phyloP scores from a whole-genome alignment of 2,888 invertebrate species.

The Drosophila dives region DNA sequence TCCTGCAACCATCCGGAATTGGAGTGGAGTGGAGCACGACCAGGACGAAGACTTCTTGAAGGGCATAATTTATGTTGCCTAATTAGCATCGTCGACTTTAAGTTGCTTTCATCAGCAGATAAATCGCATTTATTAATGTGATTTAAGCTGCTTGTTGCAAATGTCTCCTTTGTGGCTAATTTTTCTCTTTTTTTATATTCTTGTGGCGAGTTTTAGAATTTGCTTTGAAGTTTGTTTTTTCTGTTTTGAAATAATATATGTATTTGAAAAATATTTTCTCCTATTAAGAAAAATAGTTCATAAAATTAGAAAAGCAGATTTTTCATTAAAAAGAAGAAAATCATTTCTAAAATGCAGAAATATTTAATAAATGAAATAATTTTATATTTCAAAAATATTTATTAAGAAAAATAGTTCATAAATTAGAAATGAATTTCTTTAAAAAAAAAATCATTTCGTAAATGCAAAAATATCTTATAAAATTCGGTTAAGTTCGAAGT shows the following conservation, averaged over 20 bases:
- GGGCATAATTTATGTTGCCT: constrained; percentile 13
- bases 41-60: background rate
- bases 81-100: constrained; percentile 4
- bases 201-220: background rate
- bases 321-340: too few relatives aligned
- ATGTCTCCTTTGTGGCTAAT: background rate
- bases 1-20: background rate
- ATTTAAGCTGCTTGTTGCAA: background rate
- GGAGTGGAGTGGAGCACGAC: background rate
- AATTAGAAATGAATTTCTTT: background rate
- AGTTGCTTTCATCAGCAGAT: background rate
- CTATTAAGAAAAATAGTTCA: background rate
- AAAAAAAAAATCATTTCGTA: too few relatives aligned
- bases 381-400: background rate
- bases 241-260: background rate
- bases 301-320: background rate
- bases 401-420: background rate
- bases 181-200: background rate
- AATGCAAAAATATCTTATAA: background rate
- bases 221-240: background rate
- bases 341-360: background rate
- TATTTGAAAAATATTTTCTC: background rate
- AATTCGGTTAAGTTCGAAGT: background rate
- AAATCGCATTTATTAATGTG: background rate
- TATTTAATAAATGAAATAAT: background rate